Percentiles rank a stretch among this genome's conserved stretches.
These are phyloP conservation scores for Teinopalpus imperialis DNA, from an alignment of 2,888 invertebrate genomes.

Conservation along the genomic window DNA sequence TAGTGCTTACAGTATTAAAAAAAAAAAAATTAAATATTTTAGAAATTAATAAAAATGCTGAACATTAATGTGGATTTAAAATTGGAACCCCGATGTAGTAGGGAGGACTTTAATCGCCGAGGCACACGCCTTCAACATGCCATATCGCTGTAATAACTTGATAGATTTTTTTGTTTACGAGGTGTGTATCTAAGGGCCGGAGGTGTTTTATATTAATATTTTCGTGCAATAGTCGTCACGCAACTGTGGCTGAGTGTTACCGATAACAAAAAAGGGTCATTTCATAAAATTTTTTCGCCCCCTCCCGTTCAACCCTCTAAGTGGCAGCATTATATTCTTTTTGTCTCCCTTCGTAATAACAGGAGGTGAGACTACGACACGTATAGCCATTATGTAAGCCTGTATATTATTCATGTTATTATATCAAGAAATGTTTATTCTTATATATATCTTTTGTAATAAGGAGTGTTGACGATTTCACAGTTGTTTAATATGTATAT, in stretches of 20 bases:
- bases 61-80: too few relatives aligned
- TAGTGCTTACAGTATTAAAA: too few relatives aligned
- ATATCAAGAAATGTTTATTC: background rate
- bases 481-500: too few relatives aligned
- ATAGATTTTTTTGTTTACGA: constrained; percentile 41
- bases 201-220: constrained; percentile 53
- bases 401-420: constrained; percentile 1
- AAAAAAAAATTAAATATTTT: too few relatives aligned
- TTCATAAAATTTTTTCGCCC: constrained; percentile 31
- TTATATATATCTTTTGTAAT: background rate
- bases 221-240: constrained; percentile 45
- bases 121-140: constrained; percentile 23
- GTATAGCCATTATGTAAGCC: constrained; percentile 18
- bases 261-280: constrained; percentile 37
- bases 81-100: too few relatives aligned
- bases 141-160: constrained; percentile 46
- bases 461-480: background rate
- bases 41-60: too few relatives aligned
- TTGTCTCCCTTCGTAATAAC: constrained; percentile 26
- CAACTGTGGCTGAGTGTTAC: constrained; percentile 36
- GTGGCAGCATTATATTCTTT: constrained; percentile 31
- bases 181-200: constrained; percentile 41
- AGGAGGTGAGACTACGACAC: constrained; percentile 14
- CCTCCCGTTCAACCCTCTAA: constrained; percentile 28
- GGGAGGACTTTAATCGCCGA: background rate